These are phyloP conservation scores for Cephus pulcher DNA, from an alignment of 2,888 invertebrate genomes.

Conservation along the genomic window DNA sequence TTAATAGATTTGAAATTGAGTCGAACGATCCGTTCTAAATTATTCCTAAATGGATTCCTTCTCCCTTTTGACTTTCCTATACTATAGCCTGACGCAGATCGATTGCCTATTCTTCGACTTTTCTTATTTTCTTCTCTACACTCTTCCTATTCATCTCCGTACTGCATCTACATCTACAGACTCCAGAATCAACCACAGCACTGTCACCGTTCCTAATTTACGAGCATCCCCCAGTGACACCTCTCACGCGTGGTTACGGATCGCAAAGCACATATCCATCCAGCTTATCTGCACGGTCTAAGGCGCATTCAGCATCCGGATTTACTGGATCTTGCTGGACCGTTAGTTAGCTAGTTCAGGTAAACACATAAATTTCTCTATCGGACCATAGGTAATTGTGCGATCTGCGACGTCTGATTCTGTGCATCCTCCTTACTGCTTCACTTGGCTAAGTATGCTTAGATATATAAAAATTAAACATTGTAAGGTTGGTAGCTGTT, in stretches of 20 bases:
- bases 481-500: too few species aligned
- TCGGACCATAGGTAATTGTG: constrained; percentile 66
- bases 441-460: background rate
- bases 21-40: too few species aligned
- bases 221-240: constrained; percentile 28
- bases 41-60: too few species aligned
- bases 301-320: constrained; percentile 48
- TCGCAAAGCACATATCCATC: constrained; percentile 56
- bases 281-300: constrained; percentile 59
- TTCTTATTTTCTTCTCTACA: too few species aligned
- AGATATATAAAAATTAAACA: background rate
- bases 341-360: constrained; percentile 50
- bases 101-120: too few species aligned
- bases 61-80: too few species aligned
- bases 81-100: too few species aligned
- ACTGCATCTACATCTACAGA: too few species aligned
- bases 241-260: constrained; percentile 45
- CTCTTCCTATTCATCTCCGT: too few species aligned
- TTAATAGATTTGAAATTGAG: too few species aligned
- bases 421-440: background rate
- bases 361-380: constrained; percentile 65
- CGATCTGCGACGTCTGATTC: constrained; percentile 46
- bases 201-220: constrained; percentile 29
- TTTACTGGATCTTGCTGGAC: constrained; percentile 48
- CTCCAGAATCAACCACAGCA: too few species aligned